These are phyloP conservation scores for Girardinus metallicus DNA, from an alignment of 2,797 vertebrate species.

Conservation along the genomic window DNA sequence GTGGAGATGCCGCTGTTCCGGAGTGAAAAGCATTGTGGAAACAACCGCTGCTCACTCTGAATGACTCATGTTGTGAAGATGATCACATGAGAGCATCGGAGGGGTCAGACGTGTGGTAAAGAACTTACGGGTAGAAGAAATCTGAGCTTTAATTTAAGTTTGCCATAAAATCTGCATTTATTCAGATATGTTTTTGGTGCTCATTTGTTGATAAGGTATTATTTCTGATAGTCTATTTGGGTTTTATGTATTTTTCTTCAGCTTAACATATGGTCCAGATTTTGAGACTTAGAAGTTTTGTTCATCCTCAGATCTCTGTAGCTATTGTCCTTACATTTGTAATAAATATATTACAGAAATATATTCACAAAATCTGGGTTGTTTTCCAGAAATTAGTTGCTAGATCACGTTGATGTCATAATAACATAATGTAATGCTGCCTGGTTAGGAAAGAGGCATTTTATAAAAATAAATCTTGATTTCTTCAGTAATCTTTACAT, in stretches of 20 bases:
- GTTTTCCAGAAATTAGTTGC: background rate
- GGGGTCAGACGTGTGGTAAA: conserved; percentile 4
- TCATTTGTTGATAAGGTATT: background rate
- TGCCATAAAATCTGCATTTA: background rate
- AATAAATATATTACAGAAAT: background rate
- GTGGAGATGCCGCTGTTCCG: conserved; percentile 65
- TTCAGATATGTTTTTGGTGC: background rate
- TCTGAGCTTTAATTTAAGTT: background rate
- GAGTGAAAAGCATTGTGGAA: conserved; percentile 56
- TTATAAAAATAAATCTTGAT: conserved; percentile 1
- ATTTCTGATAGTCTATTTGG: background rate
- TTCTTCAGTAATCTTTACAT: conserved; percentile 61
- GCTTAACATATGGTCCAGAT: background rate
- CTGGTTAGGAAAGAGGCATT: background rate
- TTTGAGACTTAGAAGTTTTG: background rate
- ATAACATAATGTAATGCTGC: background rate
- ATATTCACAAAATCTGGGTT: conserved; percentile 10
- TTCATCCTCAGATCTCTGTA: background rate
- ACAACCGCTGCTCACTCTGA: conserved; percentile 49
- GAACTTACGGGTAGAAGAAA: background rate
- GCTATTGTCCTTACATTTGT: background rate
- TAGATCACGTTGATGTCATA: background rate
- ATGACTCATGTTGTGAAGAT: conserved; percentile 28
- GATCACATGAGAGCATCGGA: conserved; percentile 19
- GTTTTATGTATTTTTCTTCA: background rate